A percentile compares a stretch with the other conserved stretches of the same genome.
Conservation (phyloP, 1,140 invertebrate species). For the Sminthurides bifidus region DNA sequence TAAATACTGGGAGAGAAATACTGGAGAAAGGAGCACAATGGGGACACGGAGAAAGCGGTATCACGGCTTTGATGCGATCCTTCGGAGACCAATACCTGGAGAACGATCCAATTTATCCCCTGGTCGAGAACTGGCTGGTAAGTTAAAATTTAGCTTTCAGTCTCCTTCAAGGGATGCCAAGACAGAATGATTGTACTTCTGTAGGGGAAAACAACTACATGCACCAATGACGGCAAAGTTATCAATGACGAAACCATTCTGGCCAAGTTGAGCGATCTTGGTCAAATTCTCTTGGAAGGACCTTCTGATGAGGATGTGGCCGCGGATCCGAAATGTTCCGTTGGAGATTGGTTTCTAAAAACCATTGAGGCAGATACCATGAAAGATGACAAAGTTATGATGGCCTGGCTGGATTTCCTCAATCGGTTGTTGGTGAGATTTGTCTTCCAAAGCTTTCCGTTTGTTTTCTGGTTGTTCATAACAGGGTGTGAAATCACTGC, state of each 20-base stretch:
- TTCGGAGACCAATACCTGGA: slow-evolving; percentile 3
- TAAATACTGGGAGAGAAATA: not conserved
- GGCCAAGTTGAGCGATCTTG: too few species aligned
- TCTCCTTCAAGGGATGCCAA: too few species aligned
- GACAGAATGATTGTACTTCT: too few species aligned
- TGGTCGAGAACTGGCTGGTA: too few species aligned
- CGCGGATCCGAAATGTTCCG: not conserved
- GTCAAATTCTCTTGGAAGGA: not conserved
- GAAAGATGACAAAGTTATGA: not conserved
- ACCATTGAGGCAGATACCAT: not conserved
- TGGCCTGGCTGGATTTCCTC: slow-evolving; percentile 32
- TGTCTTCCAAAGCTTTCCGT: too few species aligned
- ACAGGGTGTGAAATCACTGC: too few species aligned
- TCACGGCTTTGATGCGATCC: slow-evolving; percentile 20
- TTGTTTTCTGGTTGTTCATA: too few species aligned
- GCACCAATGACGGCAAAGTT: too few species aligned
- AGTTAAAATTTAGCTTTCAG: too few species aligned
- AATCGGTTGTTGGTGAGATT: too few species aligned
- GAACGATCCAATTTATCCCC: not conserved
- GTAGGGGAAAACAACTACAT: too few species aligned
- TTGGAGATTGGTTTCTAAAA: not conserved
- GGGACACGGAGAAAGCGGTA: slow-evolving; percentile 38
- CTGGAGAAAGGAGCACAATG: slow-evolving; percentile 43
- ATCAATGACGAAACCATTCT: too few species aligned
- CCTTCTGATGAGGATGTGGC: not conserved